Evolutionary conservation across 2,113 vertebrate genomes (phyloP), one percentile per base, ranked within the genome.

Genomic region (Pionites leucogaster): DNA sequence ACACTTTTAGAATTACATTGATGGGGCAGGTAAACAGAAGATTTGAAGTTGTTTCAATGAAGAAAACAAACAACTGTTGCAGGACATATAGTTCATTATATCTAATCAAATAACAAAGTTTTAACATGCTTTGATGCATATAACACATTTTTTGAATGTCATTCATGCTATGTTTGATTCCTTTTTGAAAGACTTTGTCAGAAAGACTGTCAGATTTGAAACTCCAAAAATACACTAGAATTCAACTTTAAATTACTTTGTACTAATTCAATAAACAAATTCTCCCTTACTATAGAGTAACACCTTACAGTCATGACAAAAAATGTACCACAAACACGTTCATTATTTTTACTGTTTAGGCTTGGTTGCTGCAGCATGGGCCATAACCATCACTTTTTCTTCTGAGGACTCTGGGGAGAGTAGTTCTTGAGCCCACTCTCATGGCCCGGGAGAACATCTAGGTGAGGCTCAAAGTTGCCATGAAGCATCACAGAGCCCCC

Each of bases 361-460:
- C 16, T 74, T 6, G 1, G 31, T 6, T 47, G 77, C 18, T 60
- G 72, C 28, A 82, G 25, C 4, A 1, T 14, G 28, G 27, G 53
- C 44, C 28, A 53, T 3, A 35, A 52, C 41, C 70, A 88, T 2
- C 0, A 0, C 22, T 78, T 75, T 8, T 60, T 18, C 52, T 71
- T 47, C 72, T 50, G 77, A 81, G 35, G 46, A 46, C 35, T 62
- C 44, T 52, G 19, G 25, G 33, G 41, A 67, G 19, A 79, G 35
- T 24, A 52, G 33, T 62, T 15, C 49, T 57, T 49, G 47, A 12
- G 12, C n/a, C 24, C 6, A 6, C 15, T 81, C 15, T 53, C 39
- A 44, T 10, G 39, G 52, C 17, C 46, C 53, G 42, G 17, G 10
- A 72, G 42, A 70, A 25, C 7, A 53, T 28, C 39, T 47, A 87